Percentiles rank a stretch among this genome's conserved stretches.
Conservation (phyloP, 2,797 vertebrate genomes). For the Mus spretus region DNA sequence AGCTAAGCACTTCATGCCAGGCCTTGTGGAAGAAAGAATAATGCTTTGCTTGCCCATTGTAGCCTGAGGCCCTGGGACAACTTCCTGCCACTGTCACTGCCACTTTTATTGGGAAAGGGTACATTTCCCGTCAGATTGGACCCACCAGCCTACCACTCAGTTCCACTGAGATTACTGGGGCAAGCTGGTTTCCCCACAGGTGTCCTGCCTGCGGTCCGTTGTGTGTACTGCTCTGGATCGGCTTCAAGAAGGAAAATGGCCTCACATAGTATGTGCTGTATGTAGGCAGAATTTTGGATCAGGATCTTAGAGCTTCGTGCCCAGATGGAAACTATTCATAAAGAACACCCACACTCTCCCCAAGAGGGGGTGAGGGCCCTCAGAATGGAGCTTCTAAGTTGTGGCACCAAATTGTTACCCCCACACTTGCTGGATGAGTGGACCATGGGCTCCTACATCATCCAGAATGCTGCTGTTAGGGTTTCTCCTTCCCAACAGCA, state of each 20-base stretch:
- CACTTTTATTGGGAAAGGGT: not conserved
- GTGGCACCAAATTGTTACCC: not conserved
- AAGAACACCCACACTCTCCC: not conserved
- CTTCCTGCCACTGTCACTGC: not conserved
- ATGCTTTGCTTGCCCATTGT: too few species aligned
- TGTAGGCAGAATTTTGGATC: slow-evolving; percentile 46
- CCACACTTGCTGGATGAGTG: not conserved
- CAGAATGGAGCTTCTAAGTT: not conserved
- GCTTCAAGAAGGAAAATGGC: slow-evolving; percentile 74
- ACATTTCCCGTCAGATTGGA: not conserved
- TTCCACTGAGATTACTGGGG: slow-evolving; percentile 1
- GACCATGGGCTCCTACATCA: not conserved
- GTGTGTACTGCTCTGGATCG: slow-evolving; percentile 31
- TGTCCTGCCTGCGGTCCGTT: slow-evolving; percentile 25
- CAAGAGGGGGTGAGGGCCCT: not conserved
- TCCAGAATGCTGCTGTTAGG: not conserved
- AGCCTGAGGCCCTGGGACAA: accelerated
- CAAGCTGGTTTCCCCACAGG: slow-evolving; percentile 12
- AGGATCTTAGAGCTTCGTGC: not conserved
- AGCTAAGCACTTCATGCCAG: accelerated
- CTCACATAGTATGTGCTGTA: not conserved
- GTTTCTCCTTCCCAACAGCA: not conserved
- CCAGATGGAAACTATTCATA: not conserved
- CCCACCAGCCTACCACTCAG: not conserved
- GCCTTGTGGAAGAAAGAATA: accelerated